A percentile compares a stretch with the other conserved stretches of the same genome.
Evolutionary conservation across 2,888 invertebrate genomes (phyloP).

Genomic region (Eristalis intricaria): DNA sequence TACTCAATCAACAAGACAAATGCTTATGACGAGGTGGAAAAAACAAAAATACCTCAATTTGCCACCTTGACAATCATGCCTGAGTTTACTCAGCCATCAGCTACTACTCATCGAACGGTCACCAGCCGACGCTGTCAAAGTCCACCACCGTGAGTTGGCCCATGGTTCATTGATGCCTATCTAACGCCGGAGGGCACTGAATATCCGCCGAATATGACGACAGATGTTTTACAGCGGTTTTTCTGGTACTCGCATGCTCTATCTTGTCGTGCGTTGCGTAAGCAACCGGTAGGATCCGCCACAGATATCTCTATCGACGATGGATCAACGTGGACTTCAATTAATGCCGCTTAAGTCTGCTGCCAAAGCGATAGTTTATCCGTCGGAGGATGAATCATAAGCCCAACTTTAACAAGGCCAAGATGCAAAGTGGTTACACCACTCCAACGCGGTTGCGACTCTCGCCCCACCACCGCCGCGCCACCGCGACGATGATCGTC

Average conservation of each 20-base stretch:
- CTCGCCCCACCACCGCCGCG: background rate
- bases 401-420: slow-evolving; percentile 49
- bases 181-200: slow-evolving; percentile 18
- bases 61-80: slow-evolving; percentile 40
- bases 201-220: slow-evolving; percentile 28
- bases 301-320: background rate
- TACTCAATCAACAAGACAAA: slow-evolving; percentile 5
- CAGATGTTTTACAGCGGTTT: slow-evolving; percentile 40
- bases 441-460: slow-evolving; percentile 20
- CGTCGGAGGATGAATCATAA: slow-evolving; percentile 20
- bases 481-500: slow-evolving; percentile 14
- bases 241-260: background rate
- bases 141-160: slow-evolving; percentile 6
- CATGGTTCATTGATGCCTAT: slow-evolving; percentile 3
- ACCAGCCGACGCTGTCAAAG: slow-evolving; percentile 2
- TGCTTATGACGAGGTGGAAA: background rate
- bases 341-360: background rate
- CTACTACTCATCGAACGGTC: slow-evolving; percentile 33
- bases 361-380: background rate
- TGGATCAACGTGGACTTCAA: slow-evolving; percentile 22
- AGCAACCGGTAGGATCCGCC: background rate
- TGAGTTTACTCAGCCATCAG: slow-evolving; percentile 40
- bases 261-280: background rate
- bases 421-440: slow-evolving; percentile 47
- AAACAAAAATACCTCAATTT: slow-evolving; percentile 23